These are phyloP conservation scores for Muscina levida DNA, from an alignment of 2,888 invertebrate genomes.

Conservation along the genomic window DNA sequence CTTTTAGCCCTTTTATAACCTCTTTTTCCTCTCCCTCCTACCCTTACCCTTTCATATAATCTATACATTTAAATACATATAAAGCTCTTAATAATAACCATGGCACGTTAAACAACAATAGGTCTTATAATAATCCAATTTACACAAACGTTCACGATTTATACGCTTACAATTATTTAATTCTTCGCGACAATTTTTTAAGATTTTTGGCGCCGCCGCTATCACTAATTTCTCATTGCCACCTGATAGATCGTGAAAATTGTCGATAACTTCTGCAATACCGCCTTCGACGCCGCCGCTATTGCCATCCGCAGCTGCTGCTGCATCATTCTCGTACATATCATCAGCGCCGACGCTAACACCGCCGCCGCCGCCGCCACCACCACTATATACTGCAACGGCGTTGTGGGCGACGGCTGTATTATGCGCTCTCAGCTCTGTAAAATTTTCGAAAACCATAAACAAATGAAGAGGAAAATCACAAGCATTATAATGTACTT, in stretches of 20 bases:
- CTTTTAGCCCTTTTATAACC: not conserved
- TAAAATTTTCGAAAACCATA: constrained; percentile 61
- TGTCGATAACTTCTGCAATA: constrained; percentile 4
- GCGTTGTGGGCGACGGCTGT: constrained; percentile 14
- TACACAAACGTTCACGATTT: constrained; percentile 90
- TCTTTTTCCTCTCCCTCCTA: not conserved
- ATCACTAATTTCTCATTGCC: constrained; percentile 62
- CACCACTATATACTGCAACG: not conserved
- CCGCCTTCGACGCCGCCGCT: constrained; percentile 62
- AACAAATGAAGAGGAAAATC: constrained; percentile 63
- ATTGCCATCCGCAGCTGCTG: not conserved
- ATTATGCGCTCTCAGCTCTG: constrained; percentile 51
- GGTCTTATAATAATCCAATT: constrained; percentile 89
- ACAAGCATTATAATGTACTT: constrained; percentile 61
- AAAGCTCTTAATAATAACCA: constrained; percentile 63
- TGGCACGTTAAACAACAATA: constrained; percentile 88
- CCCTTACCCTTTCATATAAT: not conserved
- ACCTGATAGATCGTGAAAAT: constrained; percentile 69
- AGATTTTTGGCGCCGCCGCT: constrained; percentile 63
- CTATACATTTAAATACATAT: not conserved
- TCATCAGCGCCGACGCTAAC: not conserved
- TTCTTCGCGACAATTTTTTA: constrained; percentile 84
- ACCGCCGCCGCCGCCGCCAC: not conserved
- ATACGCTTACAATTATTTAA: constrained; percentile 89
- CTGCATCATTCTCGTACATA: constrained; percentile 42